These are phyloP conservation scores for Polyommatus icarus DNA, from an alignment of 2,888 invertebrate genomes.

Conservation along the genomic window DNA sequence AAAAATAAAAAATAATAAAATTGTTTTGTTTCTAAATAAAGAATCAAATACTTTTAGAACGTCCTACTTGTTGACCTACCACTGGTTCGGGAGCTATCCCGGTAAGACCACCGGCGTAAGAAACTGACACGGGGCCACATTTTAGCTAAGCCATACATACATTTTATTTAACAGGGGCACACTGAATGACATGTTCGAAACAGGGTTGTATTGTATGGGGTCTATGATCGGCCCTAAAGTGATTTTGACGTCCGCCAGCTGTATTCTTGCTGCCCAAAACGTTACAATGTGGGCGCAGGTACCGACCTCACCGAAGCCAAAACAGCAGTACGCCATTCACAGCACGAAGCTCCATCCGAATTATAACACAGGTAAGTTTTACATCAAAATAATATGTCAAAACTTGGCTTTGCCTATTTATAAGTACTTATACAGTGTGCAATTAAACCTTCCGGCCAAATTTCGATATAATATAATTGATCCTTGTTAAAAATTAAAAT, in stretches of 20 bases:
- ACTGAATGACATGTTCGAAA: background rate
- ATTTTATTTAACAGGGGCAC: background rate
- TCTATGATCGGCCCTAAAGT: conserved; percentile 39
- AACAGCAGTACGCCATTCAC: conserved; percentile 36
- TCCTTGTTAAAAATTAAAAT: too few species aligned
- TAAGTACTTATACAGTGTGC: too few species aligned
- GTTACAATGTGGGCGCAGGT: conserved; percentile 38
- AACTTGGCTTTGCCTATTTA: too few species aligned
- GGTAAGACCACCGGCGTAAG: too few species aligned
- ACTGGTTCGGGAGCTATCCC: too few species aligned
- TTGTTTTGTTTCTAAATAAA: too few species aligned
- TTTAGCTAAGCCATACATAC: background rate
- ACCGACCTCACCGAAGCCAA: conserved; percentile 37
- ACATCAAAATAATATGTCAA: background rate
- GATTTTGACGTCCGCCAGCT: conserved; percentile 41
- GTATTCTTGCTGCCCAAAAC: conserved; percentile 36
- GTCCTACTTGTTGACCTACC: too few species aligned
- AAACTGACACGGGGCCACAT: too few species aligned
- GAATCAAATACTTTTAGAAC: too few species aligned
- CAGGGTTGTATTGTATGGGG: conserved; percentile 40
- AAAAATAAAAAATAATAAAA: too few species aligned
- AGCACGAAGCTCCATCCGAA: conserved; percentile 35
- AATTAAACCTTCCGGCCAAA: too few species aligned
- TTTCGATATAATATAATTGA: too few species aligned
- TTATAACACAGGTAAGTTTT: conserved; percentile 40